Evolutionary conservation across 2,888 invertebrate genomes (phyloP).

Genomic region (Tachina grossa): DNA sequence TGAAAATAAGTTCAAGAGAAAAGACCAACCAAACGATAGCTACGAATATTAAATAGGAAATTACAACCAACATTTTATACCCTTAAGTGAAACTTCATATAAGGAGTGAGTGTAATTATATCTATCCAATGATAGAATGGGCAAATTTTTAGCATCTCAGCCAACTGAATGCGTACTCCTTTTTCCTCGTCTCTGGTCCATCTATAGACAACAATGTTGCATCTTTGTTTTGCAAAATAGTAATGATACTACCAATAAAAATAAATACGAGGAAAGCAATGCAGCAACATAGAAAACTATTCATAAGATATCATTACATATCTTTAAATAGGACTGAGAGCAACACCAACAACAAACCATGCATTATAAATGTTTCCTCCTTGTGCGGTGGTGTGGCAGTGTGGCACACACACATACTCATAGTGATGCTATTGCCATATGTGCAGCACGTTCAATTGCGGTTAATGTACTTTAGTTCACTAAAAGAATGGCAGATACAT

Average conservation of each 20-base stretch:
- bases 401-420: slow-evolving; percentile 19
- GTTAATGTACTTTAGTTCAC: slow-evolving; percentile 62
- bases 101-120: neutral
- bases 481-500: slow-evolving; percentile 20
- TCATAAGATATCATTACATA: slow-evolving; percentile 66
- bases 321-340: slow-evolving; percentile 57
- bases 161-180: neutral
- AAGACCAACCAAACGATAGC: slow-evolving; percentile 24
- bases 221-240: slow-evolving; percentile 43
- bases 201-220: slow-evolving; percentile 61
- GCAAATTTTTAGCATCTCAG: slow-evolving; percentile 25
- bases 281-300: slow-evolving; percentile 45
- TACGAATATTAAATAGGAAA: slow-evolving; percentile 29
- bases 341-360: slow-evolving; percentile 15
- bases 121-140: slow-evolving; percentile 19
- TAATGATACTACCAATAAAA: slow-evolving; percentile 8
- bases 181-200: slow-evolving; percentile 13
- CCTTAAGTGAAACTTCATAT: slow-evolving; percentile 38
- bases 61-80: slow-evolving; percentile 38
- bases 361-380: slow-evolving; percentile 47
- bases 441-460: slow-evolving; percentile 58
- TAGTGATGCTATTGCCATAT: neutral
- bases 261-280: slow-evolving; percentile 26
- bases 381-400: slow-evolving; percentile 24
- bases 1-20: slow-evolving; percentile 36